Evolutionary conservation across 2,888 invertebrate species (phyloP), one percentile per base, ranked within the genome.

Genomic region (Leucophora obtusa): DNA sequence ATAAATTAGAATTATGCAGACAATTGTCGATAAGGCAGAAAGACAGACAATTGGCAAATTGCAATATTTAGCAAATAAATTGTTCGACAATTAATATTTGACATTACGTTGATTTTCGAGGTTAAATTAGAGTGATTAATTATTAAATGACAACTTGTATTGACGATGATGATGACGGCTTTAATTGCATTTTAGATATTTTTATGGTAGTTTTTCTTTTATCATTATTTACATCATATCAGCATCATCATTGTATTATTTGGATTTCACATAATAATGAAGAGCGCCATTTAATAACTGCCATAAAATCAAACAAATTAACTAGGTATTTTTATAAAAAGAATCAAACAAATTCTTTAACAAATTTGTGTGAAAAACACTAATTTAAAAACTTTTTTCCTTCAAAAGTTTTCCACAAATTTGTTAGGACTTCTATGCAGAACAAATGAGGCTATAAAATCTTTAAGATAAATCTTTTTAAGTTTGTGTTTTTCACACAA

Each of bases 1-100:
- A 87, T 87, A 87, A 86, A 87, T 87, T 86, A 85, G 69, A 75
- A 78, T 82, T 76, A 75, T 82, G 71, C 71, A 71, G 68, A 84
- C 85, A 87, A 73, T 79, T 72, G 77, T 66, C 66, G 71, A 78
- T 78, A 78, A 54, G n/a, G 54, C 54, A 54, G 21, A 38, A 35
- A n/a, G 43, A 47, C 43, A 47, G 43, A 47, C n/a, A 50, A 21
- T 58, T 54, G 53, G 35, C 59, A 65, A 53, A 66, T 59, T 54
- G 53, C 9, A 53, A 59, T 60, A 54, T 66, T 71, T 68, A 62
- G 60, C 28, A 78, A 73, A 73, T 81, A 77, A 73, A 81, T 77
- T 77, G 76, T 66, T 56, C 17, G 56, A 53, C 81, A 81, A 81
- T 81, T 81, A 81, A 53, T 54, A 69, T 65, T 60, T 81, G 81